A percentile compares a stretch with the other conserved stretches of the same genome.
Conservation (phyloP, 35 echinoderm and acorn worm species). For the Heliocidaris erythrogramma region DNA sequence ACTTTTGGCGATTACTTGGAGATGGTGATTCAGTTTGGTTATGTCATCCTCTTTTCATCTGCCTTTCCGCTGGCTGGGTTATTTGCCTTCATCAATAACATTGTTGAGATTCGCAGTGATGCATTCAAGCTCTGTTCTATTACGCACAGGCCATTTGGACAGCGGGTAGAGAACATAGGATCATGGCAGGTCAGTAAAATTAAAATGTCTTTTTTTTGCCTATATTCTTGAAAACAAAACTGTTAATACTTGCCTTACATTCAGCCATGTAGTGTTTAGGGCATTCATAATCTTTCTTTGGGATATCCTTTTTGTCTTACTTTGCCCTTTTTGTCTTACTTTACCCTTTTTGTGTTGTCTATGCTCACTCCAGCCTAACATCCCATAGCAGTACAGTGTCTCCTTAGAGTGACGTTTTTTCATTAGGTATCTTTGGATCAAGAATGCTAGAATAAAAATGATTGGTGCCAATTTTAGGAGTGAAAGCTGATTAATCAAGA, state of each 20-base stretch:
- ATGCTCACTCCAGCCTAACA: no score
- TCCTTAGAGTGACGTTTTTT: no score
- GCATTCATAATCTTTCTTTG: not conserved
- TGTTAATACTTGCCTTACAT: not conserved
- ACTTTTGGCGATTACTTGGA: conserved; percentile 97
- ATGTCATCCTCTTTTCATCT: conserved; percentile 97
- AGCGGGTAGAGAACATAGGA: conserved; percentile 90
- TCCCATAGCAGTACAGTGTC: no score
- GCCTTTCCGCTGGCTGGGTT: conserved; percentile 92
- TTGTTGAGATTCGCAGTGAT: conserved; percentile 93
- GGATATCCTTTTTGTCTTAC: not conserved
- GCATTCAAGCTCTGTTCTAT: conserved; percentile 97
- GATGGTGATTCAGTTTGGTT: conserved; percentile 99
- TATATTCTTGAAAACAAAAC: not conserved
- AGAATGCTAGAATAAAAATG: no score
- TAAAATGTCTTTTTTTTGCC: not conserved
- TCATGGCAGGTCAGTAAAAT: conserved; percentile 89
- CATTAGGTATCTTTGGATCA: no score
- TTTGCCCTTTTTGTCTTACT: no score
- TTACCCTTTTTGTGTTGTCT: no score
- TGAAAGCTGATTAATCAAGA: no score
- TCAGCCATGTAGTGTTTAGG: not conserved
- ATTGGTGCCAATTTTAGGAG: no score
- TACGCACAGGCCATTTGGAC: conserved; percentile 93
- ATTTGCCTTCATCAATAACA: conserved; percentile 85